These are phyloP conservation scores for Potamilus streckersoni DNA, from an alignment of 1,140 invertebrate species.

Conservation along the genomic window DNA sequence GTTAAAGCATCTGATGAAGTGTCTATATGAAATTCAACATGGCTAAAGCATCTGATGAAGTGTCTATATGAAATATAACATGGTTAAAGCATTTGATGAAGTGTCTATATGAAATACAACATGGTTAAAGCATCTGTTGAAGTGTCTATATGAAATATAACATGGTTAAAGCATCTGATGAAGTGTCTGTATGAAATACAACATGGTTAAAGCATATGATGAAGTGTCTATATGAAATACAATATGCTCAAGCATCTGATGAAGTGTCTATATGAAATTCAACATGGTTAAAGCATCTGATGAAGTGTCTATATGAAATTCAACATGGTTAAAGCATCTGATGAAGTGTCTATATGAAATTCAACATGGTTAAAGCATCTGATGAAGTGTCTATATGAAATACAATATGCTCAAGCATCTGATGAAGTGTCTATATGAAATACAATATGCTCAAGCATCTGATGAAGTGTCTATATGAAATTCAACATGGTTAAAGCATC, in stretches of 20 bases:
- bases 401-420: no score
- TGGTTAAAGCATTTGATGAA: not conserved
- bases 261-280: not conserved
- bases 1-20: no score
- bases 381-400: not conserved
- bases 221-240: not conserved
- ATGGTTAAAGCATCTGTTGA: not conserved
- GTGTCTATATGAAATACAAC: no score
- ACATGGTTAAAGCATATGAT: not conserved
- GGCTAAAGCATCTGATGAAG: not conserved
- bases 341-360: not conserved
- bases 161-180: not conserved
- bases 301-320: not conserved
- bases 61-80: not conserved
- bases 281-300: not conserved
- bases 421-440: not conserved
- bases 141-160: not conserved
- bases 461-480: not conserved
- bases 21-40: not conserved
- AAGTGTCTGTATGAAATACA: not conserved
- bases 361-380: not conserved
- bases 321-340: no score
- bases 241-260: not conserved
- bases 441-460: not conserved
- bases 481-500: no score